Conservation (phyloP, 1,140 invertebrate genomes). For the Zeugodacus cucurbitae region DNA sequence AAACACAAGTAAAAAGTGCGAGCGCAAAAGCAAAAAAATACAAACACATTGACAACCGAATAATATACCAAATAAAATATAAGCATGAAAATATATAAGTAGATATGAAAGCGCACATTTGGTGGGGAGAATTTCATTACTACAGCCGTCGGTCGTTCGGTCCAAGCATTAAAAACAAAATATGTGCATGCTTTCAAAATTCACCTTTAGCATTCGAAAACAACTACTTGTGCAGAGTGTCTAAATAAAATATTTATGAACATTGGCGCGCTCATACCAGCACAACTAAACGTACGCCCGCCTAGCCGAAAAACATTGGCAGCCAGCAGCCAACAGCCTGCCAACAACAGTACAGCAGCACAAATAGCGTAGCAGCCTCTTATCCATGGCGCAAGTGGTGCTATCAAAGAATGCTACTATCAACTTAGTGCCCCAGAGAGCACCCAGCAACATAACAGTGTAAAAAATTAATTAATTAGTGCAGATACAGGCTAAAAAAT, state of each 20-base stretch:
- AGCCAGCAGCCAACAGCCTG: neutral
- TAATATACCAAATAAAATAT: neutral
- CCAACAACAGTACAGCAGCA: neutral
- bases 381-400: too few relatives aligned
- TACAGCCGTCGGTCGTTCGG: neutral
- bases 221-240: neutral
- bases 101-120: neutral
- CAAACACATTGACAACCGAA: neutral
- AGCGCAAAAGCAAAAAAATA: neutral
- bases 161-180: neutral
- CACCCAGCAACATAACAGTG: neutral
- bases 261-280: neutral
- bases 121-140: neutral
- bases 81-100: neutral
- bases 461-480: neutral
- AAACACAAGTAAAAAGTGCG: neutral
- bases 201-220: neutral
- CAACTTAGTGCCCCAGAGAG: neutral
- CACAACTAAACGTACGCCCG: neutral
- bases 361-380: too few relatives aligned
- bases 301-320: neutral
- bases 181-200: neutral
- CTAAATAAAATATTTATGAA: neutral
- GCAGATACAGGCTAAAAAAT: neutral
- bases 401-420: too few relatives aligned